Conservation (phyloP, 2,113 vertebrate genomes). For the Origma solitaria region DNA sequence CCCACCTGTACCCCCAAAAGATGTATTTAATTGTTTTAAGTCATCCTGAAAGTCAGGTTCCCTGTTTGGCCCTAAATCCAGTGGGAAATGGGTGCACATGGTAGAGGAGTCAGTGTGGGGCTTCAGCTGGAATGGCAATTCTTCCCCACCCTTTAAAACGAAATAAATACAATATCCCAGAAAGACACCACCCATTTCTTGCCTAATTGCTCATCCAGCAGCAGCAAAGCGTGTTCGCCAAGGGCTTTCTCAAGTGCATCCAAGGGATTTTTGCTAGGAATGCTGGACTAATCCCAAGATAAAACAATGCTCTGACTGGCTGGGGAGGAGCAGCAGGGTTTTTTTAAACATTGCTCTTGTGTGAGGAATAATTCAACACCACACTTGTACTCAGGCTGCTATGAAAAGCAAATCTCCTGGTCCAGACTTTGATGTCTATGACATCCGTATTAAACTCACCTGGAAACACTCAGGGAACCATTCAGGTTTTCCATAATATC, state of each 20-base stretch:
- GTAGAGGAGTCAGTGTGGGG: accelerated
- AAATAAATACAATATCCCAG: not conserved
- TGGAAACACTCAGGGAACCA: not conserved
- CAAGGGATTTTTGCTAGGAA: not conserved
- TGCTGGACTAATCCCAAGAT: not conserved
- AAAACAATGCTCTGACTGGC: not conserved
- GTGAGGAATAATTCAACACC: not conserved
- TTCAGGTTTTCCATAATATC: not conserved
- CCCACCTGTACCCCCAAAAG: not conserved
- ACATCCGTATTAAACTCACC: not conserved
- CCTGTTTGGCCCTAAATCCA: too few species aligned
- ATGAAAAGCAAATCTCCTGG: not conserved
- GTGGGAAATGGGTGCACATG: not conserved
- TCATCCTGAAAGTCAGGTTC: not conserved
- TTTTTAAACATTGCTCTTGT: not conserved
- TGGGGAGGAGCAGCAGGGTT: not conserved
- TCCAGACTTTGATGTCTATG: accelerated
- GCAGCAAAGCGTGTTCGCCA: not conserved
- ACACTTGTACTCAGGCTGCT: not conserved
- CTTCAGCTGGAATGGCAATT: not conserved
- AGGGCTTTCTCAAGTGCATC: not conserved
- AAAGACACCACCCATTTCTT: not conserved
- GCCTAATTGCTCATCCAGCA: not conserved
- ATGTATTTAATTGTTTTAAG: not conserved
- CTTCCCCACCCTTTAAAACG: not conserved